Conservation (phyloP, 2,888 invertebrate genomes). For the Acronicta aceris region DNA sequence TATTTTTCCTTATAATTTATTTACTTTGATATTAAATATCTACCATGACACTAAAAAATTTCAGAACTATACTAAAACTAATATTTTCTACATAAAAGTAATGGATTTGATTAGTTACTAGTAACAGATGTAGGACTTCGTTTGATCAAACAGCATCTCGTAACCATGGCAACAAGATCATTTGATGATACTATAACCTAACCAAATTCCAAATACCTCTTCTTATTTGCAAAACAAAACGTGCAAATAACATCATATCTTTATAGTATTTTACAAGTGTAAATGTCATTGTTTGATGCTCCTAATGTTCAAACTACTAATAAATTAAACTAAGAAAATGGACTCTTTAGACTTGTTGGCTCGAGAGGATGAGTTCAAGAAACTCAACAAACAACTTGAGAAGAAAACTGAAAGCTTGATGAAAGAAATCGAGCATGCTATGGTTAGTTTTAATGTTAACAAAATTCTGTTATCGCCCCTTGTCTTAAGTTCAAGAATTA, state of each 20-base stretch:
- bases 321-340: constrained; percentile 63
- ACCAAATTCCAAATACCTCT: constrained; percentile 45
- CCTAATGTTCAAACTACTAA: constrained; percentile 26
- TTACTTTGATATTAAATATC: neutral
- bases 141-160: constrained; percentile 51
- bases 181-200: constrained; percentile 55
- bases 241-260: neutral
- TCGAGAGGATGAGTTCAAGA: constrained; percentile 84
- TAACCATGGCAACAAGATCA: constrained; percentile 72
- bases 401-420: constrained; percentile 83
- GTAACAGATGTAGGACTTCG: constrained; percentile 26
- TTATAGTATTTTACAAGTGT: neutral
- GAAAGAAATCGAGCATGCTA: constrained; percentile 81
- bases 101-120: constrained; percentile 23
- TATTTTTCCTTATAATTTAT: neutral
- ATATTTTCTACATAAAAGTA: constrained; percentile 3
- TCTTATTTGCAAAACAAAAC: neutral
- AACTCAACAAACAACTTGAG: constrained; percentile 82
- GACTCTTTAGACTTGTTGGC: constrained; percentile 80
- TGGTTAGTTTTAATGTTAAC: constrained; percentile 66
- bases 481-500: too few species aligned
- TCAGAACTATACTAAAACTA: rapidly evolving
- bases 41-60: rapidly evolving
- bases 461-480: too few species aligned
- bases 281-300: constrained; percentile 21